phyloP scores from a whole-genome alignment of 1,140 invertebrate genomes.

The Idris sp. region DNA sequence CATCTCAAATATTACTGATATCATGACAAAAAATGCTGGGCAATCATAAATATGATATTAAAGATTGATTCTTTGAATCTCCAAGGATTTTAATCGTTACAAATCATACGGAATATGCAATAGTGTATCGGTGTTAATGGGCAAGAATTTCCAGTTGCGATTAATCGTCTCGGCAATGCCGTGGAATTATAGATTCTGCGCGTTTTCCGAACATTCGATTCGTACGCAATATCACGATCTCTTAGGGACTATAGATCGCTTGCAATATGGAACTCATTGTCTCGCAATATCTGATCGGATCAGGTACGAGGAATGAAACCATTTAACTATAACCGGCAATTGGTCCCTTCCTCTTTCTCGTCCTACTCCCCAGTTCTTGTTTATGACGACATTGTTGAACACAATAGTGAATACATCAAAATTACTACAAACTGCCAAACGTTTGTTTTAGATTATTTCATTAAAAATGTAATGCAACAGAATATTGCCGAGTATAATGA shows the following conservation, averaged over 20 bases:
- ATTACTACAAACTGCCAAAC: constrained; percentile 47
- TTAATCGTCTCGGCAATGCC: constrained; percentile 36
- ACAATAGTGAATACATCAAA: constrained; percentile 56
- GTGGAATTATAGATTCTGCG: constrained; percentile 47
- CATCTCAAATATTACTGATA: too few relatives aligned
- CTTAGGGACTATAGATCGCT: constrained; percentile 60
- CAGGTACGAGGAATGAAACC: constrained; percentile 68
- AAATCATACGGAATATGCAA: constrained; percentile 41
- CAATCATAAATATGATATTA: constrained; percentile 9
- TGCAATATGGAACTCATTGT: constrained; percentile 71
- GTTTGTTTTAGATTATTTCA: constrained; percentile 47
- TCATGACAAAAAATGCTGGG: too few relatives aligned
- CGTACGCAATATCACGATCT: constrained; percentile 51
- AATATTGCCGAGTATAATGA: constrained; percentile 14
- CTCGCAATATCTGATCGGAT: constrained; percentile 67
- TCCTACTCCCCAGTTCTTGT: constrained; percentile 43
- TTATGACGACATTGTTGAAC: constrained; percentile 40
- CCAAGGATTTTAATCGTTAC: constrained; percentile 8
- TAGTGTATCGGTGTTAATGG: constrained; percentile 34
- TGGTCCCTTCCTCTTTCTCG: constrained; percentile 56
- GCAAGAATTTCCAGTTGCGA: constrained; percentile 35
- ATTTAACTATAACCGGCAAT: constrained; percentile 65
- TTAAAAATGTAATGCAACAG: constrained; percentile 36
- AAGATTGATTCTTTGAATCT: background rate
- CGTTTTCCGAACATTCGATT: constrained; percentile 57